Evolutionary conservation across 2,797 vertebrate species (phyloP), one percentile per base, ranked within the genome.

Genomic region (Hapalemur alaotrensis): DNA sequence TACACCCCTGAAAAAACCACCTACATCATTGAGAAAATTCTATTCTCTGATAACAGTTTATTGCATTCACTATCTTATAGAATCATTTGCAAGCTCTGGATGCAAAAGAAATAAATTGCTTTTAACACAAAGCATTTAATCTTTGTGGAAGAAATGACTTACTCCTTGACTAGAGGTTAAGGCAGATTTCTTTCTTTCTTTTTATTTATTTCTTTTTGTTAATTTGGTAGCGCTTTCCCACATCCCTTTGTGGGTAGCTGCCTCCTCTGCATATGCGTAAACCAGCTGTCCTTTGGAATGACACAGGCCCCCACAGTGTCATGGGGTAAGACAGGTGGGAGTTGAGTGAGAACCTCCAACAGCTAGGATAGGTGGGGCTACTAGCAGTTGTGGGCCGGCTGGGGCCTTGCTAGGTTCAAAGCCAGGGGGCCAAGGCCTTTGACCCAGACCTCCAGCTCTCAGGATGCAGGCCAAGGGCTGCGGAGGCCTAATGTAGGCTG

Each of bases 211-310:
- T 95, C 80, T 89, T 93, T 78, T 88, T 80, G 63, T 87, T 43
- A 85, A 85, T 93, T 97, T 94, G 52, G 80, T 95, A 95, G 89
- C 84, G 89, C 80, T 89, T 96, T 90, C 83, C 91, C 94, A 96
- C 93, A 88, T 96, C 80, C 59, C 89, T 96, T 96, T 93, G 94
- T 97, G 97, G 97, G 97, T 94, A 97, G 97, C 94, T 94, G 80
- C 94, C 97, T 97, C 96, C 96, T 97, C 96, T 96, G 96, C 94
- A 93, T 97, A 96, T 96, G 97, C 11, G 50, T 97, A 97, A 97
- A 96, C 94, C 97, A 98, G 95, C 96, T 98, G 97, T 97, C 95
- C 93, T 97, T 84, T 52, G 61, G 87, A 95, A 97, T 97, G 96
- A 97, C 97, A 98, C 91, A 96, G 80, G 95, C 96, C 96, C 79